Percentiles rank a stretch among this genome's conserved stretches.
phyloP scores from a whole-genome alignment of 2,113 vertebrate genomes.

The Arenaria interpres region DNA sequence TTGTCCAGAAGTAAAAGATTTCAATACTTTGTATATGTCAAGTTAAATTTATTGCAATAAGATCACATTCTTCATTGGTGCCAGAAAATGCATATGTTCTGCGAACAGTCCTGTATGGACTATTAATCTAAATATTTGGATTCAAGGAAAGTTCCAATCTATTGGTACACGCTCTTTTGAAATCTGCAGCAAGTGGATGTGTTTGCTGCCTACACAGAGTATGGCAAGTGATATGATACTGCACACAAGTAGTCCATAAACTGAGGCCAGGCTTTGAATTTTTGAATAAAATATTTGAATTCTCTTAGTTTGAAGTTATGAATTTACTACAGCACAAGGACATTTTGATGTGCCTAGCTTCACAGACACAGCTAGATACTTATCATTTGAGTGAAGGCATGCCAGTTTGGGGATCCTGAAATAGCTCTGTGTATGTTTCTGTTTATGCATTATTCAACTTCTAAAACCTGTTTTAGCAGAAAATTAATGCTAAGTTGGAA shows the following conservation, averaged over 20 bases:
- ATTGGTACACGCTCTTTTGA: background rate
- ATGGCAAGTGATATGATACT: background rate
- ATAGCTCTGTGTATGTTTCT: background rate
- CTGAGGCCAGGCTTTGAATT: background rate
- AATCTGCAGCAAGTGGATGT: background rate
- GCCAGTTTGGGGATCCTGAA: background rate
- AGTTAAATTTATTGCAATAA: background rate
- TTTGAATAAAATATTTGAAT: background rate
- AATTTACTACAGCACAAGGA: background rate
- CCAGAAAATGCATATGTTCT: background rate
- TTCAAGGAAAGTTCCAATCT: background rate
- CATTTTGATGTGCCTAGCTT: background rate
- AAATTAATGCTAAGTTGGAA: background rate
- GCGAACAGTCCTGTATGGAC: background rate
- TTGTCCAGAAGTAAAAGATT: background rate
- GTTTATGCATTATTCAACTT: constrained; percentile 4
- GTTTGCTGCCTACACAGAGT: background rate
- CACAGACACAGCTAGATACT: background rate
- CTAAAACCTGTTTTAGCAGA: background rate
- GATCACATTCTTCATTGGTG: background rate
- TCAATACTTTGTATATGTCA: background rate
- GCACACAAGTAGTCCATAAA: background rate
- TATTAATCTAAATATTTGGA: background rate
- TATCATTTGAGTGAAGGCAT: background rate
- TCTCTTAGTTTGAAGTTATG: background rate